A percentile compares a stretch with the other conserved stretches of the same genome.
These are phyloP conservation scores for Microctenopoma lineatum DNA, from an alignment of 2,797 vertebrate genomes.

Conservation along the genomic window DNA sequence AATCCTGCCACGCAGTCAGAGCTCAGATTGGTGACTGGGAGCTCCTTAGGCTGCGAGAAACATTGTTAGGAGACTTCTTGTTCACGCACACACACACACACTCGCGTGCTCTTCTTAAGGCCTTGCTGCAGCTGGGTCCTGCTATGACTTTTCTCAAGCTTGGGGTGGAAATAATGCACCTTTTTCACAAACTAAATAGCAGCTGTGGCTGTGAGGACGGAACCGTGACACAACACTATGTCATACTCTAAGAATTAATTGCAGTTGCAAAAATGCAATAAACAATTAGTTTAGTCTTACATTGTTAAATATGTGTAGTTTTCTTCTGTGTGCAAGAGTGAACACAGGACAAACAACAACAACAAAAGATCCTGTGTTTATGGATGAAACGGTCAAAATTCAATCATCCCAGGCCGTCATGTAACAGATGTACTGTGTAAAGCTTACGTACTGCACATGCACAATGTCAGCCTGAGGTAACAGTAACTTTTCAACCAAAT, in stretches of 20 bases:
- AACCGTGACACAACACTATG: not conserved
- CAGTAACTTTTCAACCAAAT: slow-evolving; percentile 44
- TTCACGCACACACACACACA: slow-evolving; percentile 22
- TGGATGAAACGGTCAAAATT: slow-evolving; percentile 10
- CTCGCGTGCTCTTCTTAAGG: slow-evolving; percentile 24
- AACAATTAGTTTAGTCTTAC: no score
- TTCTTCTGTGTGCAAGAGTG: not conserved
- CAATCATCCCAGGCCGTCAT: slow-evolving; percentile 3
- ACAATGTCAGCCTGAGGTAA: slow-evolving; percentile 33
- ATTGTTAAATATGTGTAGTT: not conserved
- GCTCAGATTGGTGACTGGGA: slow-evolving; percentile 69
- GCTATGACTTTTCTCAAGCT: slow-evolving; percentile 48
- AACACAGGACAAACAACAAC: slow-evolving; percentile 7
- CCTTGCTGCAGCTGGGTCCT: slow-evolving; percentile 62
- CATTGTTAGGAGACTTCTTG: slow-evolving; percentile 71
- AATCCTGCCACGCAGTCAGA: slow-evolving; percentile 72
- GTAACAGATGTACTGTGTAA: not conserved
- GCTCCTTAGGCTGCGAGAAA: slow-evolving; percentile 71
- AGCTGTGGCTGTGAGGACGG: slow-evolving; percentile 9
- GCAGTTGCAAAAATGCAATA: not conserved
- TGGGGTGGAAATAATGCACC: slow-evolving; percentile 48
- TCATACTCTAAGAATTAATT: not conserved
- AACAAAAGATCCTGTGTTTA: not conserved
- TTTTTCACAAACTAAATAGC: slow-evolving; percentile 53
- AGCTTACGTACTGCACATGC: slow-evolving; percentile 24